Conservation (phyloP, 2,113 vertebrate genomes). For the Brachypteracias leptosomus region DNA sequence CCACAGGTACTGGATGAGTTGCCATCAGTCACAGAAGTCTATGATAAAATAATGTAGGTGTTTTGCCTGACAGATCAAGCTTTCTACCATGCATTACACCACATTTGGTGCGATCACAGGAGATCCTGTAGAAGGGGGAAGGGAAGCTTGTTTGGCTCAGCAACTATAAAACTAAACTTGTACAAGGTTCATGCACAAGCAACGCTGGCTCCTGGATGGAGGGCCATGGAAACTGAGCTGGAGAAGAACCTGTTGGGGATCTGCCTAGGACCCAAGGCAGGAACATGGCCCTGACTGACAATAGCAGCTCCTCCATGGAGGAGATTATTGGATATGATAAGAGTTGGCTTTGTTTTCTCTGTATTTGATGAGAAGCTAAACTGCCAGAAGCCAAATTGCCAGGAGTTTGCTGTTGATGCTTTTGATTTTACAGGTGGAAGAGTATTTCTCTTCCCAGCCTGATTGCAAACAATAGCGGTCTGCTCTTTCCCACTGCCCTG, state of each 20-base stretch:
- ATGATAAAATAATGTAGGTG: background rate
- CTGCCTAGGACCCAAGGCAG: background rate
- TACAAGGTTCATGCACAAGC: background rate
- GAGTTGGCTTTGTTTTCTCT: background rate
- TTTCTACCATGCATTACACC: background rate
- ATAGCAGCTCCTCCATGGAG: background rate
- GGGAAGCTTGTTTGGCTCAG: background rate
- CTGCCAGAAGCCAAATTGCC: constrained; percentile 16
- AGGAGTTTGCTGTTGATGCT: constrained; percentile 16
- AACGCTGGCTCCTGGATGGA: background rate
- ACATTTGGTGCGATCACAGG: background rate
- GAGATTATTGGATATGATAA: background rate
- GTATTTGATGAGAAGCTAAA: background rate
- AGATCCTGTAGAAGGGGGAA: background rate
- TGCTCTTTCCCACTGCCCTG: background rate
- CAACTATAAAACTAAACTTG: background rate
- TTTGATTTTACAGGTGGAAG: constrained; percentile 33
- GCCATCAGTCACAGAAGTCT: background rate
- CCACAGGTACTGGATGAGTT: background rate
- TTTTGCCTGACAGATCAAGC: background rate
- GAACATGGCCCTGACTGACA: background rate
- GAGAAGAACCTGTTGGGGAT: background rate
- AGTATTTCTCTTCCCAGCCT: constrained; percentile 14
- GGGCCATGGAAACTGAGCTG: background rate
- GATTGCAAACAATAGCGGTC: background rate